A percentile compares a stretch with the other conserved stretches of the same genome.
These are phyloP conservation scores for Augochlora pura DNA, from an alignment of 1,140 invertebrate species.

Conservation along the genomic window DNA sequence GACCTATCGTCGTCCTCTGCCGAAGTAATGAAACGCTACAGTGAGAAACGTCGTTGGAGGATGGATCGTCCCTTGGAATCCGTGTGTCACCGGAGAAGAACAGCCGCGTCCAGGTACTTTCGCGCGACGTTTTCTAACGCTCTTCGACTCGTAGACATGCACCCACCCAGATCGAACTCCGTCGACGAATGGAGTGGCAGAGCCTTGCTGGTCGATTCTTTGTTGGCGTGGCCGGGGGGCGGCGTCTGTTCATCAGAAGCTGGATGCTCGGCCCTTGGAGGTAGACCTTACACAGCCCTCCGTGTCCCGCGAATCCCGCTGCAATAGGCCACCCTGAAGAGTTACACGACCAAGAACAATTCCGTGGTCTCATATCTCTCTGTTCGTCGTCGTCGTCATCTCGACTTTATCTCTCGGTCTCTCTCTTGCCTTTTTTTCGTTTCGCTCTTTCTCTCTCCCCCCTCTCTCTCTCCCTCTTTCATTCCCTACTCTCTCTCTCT, in stretches of 20 bases:
- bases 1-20: no score
- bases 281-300: constrained; percentile 67
- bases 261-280: constrained; percentile 63
- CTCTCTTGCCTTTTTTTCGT: constrained; percentile 14
- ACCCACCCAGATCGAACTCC: no score
- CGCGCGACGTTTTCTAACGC: constrained; percentile 25
- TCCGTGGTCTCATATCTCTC: constrained; percentile 54
- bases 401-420: background rate
- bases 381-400: constrained; percentile 39
- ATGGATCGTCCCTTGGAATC: no score
- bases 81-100: constrained; percentile 29
- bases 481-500: no score
- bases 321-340: constrained; percentile 74
- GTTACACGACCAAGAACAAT: constrained; percentile 72
- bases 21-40: no score
- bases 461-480: no score
- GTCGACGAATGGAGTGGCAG: no score
- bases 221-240: background rate
- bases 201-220: background rate
- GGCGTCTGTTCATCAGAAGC: constrained; percentile 40
- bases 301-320: constrained; percentile 67
- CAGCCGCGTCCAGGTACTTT: constrained; percentile 58
- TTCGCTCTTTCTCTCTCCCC: constrained; percentile 32
- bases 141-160: background rate
- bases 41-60: no score